Evolutionary conservation across 2,888 invertebrate genomes (phyloP).

Genomic region (Tachystola acroxantha): DNA sequence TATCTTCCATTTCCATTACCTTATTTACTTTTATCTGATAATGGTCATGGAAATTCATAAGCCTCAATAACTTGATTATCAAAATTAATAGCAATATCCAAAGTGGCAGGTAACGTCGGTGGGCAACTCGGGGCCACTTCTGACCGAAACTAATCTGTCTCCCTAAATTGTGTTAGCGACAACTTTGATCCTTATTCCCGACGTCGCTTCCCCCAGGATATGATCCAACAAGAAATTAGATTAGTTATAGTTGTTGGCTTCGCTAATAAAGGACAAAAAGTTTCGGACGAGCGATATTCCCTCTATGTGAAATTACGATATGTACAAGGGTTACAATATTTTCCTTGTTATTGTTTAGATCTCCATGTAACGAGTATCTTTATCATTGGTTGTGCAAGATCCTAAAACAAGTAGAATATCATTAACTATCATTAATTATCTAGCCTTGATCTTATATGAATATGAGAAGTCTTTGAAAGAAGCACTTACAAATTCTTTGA

Average conservation of each 20-base stretch:
- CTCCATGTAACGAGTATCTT: no score
- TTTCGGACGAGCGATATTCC: constrained; percentile 1
- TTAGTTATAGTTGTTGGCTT: constrained; percentile 71
- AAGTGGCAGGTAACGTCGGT: constrained; percentile 48
- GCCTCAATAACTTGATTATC: constrained; percentile 21
- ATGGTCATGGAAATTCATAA: background rate
- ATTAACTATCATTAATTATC: no score
- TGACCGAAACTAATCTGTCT: constrained; percentile 73
- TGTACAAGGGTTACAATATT: no score
- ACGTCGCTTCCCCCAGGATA: constrained; percentile 58
- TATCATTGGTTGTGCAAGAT: no score
- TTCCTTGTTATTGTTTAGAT: no score
- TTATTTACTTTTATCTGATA: no score
- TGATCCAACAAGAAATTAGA: constrained; percentile 71
- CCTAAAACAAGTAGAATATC: no score
- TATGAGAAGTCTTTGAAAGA: no score
- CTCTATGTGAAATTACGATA: background rate
- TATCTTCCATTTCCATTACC: no score
- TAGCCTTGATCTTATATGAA: no score
- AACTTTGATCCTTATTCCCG: constrained; percentile 67
- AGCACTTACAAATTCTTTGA: no score
- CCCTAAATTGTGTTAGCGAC: constrained; percentile 71
- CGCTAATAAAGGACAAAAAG: constrained; percentile 46
- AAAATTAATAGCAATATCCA: constrained; percentile 55
- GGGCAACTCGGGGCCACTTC: constrained; percentile 30